These are phyloP conservation scores for Panulirus ornatus DNA, from an alignment of 1,140 invertebrate genomes.

Conservation along the genomic window DNA sequence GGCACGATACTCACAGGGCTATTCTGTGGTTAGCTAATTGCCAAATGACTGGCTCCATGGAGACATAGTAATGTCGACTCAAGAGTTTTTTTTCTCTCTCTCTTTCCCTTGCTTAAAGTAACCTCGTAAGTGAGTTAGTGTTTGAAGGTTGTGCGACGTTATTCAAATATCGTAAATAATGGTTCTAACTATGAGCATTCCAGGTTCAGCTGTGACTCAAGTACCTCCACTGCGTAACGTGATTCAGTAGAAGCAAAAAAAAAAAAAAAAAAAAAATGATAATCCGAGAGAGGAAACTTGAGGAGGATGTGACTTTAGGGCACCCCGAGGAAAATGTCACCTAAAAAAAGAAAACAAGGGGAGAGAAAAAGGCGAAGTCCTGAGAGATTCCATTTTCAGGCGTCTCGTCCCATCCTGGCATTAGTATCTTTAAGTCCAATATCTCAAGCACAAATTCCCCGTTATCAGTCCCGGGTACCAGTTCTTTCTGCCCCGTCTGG, in stretches of 20 bases:
- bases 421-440: constrained; percentile 56
- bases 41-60: constrained; percentile 19
- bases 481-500: not conserved
- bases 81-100: not conserved
- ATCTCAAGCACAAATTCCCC: constrained; percentile 66
- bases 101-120: too few species aligned
- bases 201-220: too few species aligned
- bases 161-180: too few species aligned
- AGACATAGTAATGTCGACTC: constrained; percentile 7
- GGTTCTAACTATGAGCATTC: too few species aligned
- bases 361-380: not conserved
- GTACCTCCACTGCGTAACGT: too few species aligned
- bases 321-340: not conserved
- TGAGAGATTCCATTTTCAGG: constrained; percentile 18
- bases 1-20: constrained; percentile 20
- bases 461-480: constrained; percentile 19
- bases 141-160: too few species aligned
- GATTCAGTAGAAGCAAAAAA: too few species aligned
- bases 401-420: constrained; percentile 35
- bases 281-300: too few species aligned
- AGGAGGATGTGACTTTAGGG: too few species aligned
- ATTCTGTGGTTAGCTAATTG: constrained; percentile 49
- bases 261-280: too few species aligned
- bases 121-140: too few species aligned
- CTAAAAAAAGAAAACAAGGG: not conserved